Base-by-base conservation (phyloP, 2,113 vertebrate species). In the Strix aluco region DNA sequence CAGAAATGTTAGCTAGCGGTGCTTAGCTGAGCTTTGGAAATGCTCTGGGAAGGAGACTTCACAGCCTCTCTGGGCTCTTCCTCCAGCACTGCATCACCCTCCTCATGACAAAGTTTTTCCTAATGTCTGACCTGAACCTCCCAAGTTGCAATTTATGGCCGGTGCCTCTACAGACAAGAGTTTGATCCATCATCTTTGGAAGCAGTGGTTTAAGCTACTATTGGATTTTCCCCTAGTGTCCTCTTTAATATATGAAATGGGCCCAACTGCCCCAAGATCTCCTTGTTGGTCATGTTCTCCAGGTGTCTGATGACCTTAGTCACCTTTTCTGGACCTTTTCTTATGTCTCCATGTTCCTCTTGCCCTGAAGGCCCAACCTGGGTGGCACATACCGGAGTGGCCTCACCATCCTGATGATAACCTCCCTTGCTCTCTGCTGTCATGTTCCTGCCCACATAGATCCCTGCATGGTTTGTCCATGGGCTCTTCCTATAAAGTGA, bases 401-500 rank as follows among this genome's bases (percentile, higher is more conserved):
- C 30, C 49, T 79, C 34, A 26, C 18, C 46, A 52, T 30, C 38
- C 32, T 23, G 4, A 17, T 61, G 21, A 80, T 29, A 57, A 10
- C 11, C 8, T 88, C 27, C 32, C 29, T 81, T 46, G 44, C 7
- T 2, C 1, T 34, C 58, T 83, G 30, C 40, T 73, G 23, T 71
- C 5, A 0, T 12, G 52, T 16, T 78, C 36, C 55, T 85, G 23
- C 9, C 36, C 5, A 0, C 0, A 0, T n/a, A 44, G 52, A 15
- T 61, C 27, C 1, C 42, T 6, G 0, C 14, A 19, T 59, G 13
- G 5, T 71, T 88, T 81, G 47, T 10, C 34, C 27, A 32, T 57
- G 49, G 12, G 13, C 11, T 88, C 14, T 30, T 90, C 19, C 59
- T 66, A 6, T 20, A 17, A 66, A 57, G 11, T 34, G 11, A 42